These are phyloP conservation scores for Hypotaenidia okinawae DNA, from an alignment of 2,797 vertebrate genomes.

Conservation along the genomic window DNA sequence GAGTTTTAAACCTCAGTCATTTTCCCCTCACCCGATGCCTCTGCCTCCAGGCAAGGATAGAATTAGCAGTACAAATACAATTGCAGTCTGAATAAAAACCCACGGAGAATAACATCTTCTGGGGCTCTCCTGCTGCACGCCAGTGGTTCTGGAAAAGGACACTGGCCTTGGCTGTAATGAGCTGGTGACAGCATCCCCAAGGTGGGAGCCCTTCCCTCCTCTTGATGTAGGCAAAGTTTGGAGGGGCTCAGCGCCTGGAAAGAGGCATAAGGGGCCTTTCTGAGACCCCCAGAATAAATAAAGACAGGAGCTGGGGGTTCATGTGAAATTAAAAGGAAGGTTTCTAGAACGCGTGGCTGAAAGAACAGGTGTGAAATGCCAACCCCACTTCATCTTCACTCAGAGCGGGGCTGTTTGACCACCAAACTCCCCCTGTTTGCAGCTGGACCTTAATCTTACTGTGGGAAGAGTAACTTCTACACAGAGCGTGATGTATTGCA, in stretches of 20 bases:
- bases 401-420: not conserved
- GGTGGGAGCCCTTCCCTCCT: not conserved
- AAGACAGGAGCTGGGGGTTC: not conserved
- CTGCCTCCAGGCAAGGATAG: not conserved
- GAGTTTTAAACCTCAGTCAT: not conserved
- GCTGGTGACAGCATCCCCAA: not conserved
- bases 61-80: not conserved
- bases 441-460: not conserved
- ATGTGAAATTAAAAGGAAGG: not conserved
- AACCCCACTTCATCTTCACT: not conserved
- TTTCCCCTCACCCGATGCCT: not conserved
- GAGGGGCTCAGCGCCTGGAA: fast-evolving
- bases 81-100: not conserved
- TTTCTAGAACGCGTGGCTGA: not conserved
- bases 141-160: not conserved
- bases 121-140: not conserved
- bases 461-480: not conserved
- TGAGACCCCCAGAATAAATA: not conserved
- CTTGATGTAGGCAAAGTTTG: fast-evolving
- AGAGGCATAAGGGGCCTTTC: not conserved
- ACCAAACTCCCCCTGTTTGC: not conserved
- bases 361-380: not conserved
- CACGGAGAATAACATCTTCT: fast-evolving
- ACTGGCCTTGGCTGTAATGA: not conserved
- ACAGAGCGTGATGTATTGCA: not conserved